Base-by-base conservation (phyloP, 2,797 vertebrate species). In the Esox masquinongy region DNA sequence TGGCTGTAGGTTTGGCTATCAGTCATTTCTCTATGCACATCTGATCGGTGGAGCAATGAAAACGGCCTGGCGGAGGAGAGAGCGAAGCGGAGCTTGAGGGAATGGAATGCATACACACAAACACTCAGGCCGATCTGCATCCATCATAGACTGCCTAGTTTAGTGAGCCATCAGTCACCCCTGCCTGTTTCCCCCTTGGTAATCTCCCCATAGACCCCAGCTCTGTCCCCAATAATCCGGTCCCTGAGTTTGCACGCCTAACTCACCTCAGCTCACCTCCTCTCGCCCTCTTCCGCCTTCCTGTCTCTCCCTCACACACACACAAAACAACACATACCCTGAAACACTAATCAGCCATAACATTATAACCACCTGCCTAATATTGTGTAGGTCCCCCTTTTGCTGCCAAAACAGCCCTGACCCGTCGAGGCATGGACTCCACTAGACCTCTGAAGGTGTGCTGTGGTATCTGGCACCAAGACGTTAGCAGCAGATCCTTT, bases 121-220 rank as follows among this genome's bases (percentile, higher is more conserved):
- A 72, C 73, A 72, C 16, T 14, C 66, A 24, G 9, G 53, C 72
- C 7, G 22, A 74, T 73, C 49, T 75, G 49, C 63, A 80, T 81
- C 31, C 17, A 78, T 70, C 72, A 69, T 34, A 74, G 53, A 56
- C 75, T 75, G 43, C 53, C 70, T 66, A 70, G 50, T 82, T 69
- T 74, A 73, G 74, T 77, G 50, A 79, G 31, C 69, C 77, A 81
- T 64, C 67, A 22, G 31, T 82, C 74, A 80, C 68, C 26, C 22
- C 64, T 64, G 51, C 66, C 43, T 56, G 9, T 73, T 77, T 76
- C 36, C 34, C 39, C 79, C n/a, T 77, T 71, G 64, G 75, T 63
- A 73, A 68, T 77, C 74, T 78, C 73, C 53, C 49, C 8, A 50
- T 19, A 61, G n/a, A 64, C 39, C 70, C 49, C 19, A 70, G 56